A percentile compares a stretch with the other conserved stretches of the same genome.
Conservation (phyloP, 2,888 invertebrate species). For the Anagyrus pseudococci region DNA sequence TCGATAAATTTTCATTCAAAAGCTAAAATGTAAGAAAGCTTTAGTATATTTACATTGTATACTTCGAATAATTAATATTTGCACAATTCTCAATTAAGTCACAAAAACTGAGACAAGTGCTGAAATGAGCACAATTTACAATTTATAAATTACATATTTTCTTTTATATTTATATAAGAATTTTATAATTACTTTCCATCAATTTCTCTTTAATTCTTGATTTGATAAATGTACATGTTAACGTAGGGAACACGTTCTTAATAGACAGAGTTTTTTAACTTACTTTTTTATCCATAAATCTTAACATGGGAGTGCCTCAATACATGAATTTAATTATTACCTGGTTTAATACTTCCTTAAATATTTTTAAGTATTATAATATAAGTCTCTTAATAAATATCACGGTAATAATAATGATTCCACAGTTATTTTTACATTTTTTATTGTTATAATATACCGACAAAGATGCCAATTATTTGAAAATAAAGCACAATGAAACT, state of each 20-base stretch:
- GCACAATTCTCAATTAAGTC: constrained; percentile 51
- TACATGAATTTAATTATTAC: constrained; percentile 23
- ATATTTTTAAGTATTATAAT: too few species aligned
- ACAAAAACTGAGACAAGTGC: constrained; percentile 42
- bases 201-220: constrained; percentile 13
- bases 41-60: constrained; percentile 56
- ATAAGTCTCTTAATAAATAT: too few species aligned
- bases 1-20: constrained; percentile 41
- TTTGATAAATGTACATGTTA: constrained; percentile 22
- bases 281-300: constrained; percentile 20
- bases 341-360: constrained; percentile 31
- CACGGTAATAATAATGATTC: too few species aligned
- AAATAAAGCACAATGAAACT: background rate
- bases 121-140: constrained; percentile 48
- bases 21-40: constrained; percentile 54
- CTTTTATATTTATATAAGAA: constrained; percentile 17
- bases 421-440: background rate
- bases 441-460: background rate
- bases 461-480: background rate
- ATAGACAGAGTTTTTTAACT: constrained; percentile 13
- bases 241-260: too few species aligned
- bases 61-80: constrained; percentile 45
- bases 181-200: constrained; percentile 3
- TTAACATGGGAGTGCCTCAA: constrained; percentile 31
- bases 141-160: constrained; percentile 24